Percentiles rank a stretch among this genome's conserved stretches.
phyloP scores from a whole-genome alignment of 1,140 invertebrate genomes.

The Brevipalpus yothersi region DNA sequence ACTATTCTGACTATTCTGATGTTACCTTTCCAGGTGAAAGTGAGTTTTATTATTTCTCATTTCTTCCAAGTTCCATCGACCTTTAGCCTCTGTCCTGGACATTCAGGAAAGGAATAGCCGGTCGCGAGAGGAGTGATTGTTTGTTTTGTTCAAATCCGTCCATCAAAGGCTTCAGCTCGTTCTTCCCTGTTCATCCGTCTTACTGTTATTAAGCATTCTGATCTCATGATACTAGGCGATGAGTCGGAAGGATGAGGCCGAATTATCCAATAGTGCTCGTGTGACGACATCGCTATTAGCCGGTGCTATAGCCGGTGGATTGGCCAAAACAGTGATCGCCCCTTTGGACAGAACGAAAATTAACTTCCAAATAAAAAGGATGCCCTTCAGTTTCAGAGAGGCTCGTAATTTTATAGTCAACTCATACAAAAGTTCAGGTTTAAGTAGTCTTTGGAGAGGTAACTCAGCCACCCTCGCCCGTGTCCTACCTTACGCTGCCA shows the following conservation, averaged over 20 bases:
- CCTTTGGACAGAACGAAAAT: slow-evolving; percentile 94
- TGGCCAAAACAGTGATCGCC: slow-evolving; percentile 87
- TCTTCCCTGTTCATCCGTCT: too few relatives aligned
- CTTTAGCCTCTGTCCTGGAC: too few relatives aligned
- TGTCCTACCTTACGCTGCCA: slow-evolving; percentile 85
- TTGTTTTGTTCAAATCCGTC: too few relatives aligned
- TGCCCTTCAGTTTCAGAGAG: slow-evolving; percentile 46
- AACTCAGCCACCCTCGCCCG: slow-evolving; percentile 93
- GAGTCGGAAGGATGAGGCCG: not conserved
- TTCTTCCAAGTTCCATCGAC: too few relatives aligned
- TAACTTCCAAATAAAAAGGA: slow-evolving; percentile 61
- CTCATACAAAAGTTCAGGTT: slow-evolving; percentile 22
- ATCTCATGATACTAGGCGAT: too few relatives aligned
- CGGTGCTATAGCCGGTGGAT: slow-evolving; percentile 66
- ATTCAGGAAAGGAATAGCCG: too few relatives aligned
- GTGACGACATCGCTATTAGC: slow-evolving; percentile 23
- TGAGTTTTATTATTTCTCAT: too few relatives aligned
- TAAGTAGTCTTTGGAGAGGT: slow-evolving; percentile 69
- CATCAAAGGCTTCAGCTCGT: too few relatives aligned
- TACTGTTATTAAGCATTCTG: too few relatives aligned
- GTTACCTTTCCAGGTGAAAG: too few relatives aligned
- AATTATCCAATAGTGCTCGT: not conserved
- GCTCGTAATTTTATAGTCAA: slow-evolving; percentile 46
- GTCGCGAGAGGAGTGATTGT: too few relatives aligned
- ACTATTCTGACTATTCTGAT: too few relatives aligned